A percentile compares a stretch with the other conserved stretches of the same genome.
Conservation (phyloP, 2,888 invertebrate species). For the Seira musarum region DNA sequence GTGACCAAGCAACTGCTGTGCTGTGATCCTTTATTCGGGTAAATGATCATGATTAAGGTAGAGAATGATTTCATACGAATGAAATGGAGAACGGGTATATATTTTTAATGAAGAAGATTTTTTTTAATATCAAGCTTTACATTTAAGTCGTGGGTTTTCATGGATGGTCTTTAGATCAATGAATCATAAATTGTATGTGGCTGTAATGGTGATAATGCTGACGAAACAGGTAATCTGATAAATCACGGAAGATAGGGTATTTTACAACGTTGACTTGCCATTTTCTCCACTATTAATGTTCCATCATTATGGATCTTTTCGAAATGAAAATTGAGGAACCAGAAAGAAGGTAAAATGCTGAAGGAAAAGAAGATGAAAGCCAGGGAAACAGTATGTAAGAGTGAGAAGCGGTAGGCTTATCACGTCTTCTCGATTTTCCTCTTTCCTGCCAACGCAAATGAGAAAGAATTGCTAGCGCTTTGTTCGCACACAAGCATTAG, state of each 20-base stretch:
- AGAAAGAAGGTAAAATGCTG: neutral
- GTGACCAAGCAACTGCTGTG: neutral
- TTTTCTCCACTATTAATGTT: neutral
- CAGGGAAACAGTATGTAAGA: neutral
- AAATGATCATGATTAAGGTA: neutral
- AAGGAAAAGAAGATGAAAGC: neutral
- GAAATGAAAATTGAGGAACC: neutral
- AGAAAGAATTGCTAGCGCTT: neutral
- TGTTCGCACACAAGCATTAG: neutral
- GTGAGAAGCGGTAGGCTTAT: neutral
- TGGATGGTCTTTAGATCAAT: no score
- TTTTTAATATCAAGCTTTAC: neutral
- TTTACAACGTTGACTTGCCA: neutral
- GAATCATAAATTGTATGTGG: neutral
- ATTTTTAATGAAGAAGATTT: neutral
- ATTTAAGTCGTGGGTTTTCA: neutral
- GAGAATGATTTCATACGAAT: neutral
- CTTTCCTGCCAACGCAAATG: neutral
- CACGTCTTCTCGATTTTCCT: neutral
- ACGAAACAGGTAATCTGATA: constrained; percentile 7
- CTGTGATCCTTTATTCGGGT: neutral
- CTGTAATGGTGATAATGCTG: neutral
- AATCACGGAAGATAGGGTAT: neutral
- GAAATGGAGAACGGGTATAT: neutral
- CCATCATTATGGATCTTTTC: neutral